phyloP scores from a whole-genome alignment of 2,797 vertebrate genomes.

The Typhlichthys eigenmanni region DNA sequence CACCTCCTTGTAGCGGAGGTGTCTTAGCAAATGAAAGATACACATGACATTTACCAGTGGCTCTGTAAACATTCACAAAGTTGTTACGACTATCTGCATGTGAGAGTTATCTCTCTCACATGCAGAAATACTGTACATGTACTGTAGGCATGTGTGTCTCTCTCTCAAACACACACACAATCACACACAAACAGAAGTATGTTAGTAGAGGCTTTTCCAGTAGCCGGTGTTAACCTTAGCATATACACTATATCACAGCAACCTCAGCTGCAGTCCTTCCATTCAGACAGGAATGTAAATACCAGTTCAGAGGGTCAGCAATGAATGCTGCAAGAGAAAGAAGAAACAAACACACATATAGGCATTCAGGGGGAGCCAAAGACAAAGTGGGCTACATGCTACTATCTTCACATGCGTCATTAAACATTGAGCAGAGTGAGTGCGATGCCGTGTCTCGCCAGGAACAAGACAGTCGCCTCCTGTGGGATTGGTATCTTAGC shows the following conservation, averaged over 20 bases:
- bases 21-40: slow-evolving; percentile 7
- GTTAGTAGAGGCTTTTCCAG: no score
- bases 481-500: not conserved
- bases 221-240: slow-evolving; percentile 1
- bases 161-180: not conserved
- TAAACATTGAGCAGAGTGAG: slow-evolving; percentile 47
- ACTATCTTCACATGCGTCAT: slow-evolving; percentile 19
- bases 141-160: not conserved
- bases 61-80: slow-evolving; percentile 2
- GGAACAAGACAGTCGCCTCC: slow-evolving; percentile 8
- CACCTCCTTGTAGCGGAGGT: slow-evolving; percentile 1
- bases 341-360: slow-evolving; percentile 25
- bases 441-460: slow-evolving; percentile 14
- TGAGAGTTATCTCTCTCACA: not conserved
- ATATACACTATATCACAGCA: not conserved
- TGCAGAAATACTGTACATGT: not conserved
- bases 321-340: slow-evolving; percentile 24
- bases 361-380: not conserved
- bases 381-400: slow-evolving; percentile 5
- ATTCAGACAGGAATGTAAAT: slow-evolving; percentile 18
- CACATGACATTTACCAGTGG: slow-evolving; percentile 1
- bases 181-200: not conserved
- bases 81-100: not conserved
- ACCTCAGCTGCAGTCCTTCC: slow-evolving; percentile 6
- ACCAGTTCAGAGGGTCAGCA: not conserved